Evolutionary conservation across 2,888 invertebrate genomes (phyloP), one percentile per base, ranked within the genome.

Genomic region (Euzetes globulus): DNA sequence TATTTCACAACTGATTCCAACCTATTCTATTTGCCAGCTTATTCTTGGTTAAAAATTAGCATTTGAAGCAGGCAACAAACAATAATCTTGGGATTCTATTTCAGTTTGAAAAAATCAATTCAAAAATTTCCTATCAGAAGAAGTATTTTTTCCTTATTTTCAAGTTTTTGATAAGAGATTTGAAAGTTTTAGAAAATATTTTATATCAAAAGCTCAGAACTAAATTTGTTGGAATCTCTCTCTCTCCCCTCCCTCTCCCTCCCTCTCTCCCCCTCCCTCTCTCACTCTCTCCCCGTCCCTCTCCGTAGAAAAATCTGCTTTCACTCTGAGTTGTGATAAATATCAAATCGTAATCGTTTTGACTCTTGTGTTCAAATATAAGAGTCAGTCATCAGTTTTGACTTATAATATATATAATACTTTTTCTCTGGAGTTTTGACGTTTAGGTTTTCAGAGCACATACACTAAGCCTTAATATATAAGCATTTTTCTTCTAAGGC

Each of bases 311-410:
- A 41, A 41, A 41, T 41, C 41, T 41, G 41, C 41, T 41, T 41
- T 50, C 50, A 19, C 50, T 19, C 50, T 55, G 22, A 25, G 55
- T 55, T 25, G 55, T 55, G 55, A 55, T 55, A 55, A 55, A 55
- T 55, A 55, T 55, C 55, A 55, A 55, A 55, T 25, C 25, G 22
- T 55, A 55, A 55, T 55, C 55, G 55, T 55, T 55, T 55, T 55
- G 55, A 55, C 55, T 55, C 55, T 55, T 55, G 25, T 55, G 22
- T 55, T 55, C 22, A 55, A 22, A 55, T 55, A 55, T 55, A 25
- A 55, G 55, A 55, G 13, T 55, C 19, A 55, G 55, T 55, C 55
- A 25, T 55, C 19, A 55, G 55, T 50, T 50, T 50, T 50, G 50
- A 19, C n/a, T 50, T 50, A 50, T 50, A 50, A 50, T 50, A 50